These are phyloP conservation scores for Callocephalon fimbriatum DNA, from an alignment of 2,113 vertebrate species.

Conservation along the genomic window DNA sequence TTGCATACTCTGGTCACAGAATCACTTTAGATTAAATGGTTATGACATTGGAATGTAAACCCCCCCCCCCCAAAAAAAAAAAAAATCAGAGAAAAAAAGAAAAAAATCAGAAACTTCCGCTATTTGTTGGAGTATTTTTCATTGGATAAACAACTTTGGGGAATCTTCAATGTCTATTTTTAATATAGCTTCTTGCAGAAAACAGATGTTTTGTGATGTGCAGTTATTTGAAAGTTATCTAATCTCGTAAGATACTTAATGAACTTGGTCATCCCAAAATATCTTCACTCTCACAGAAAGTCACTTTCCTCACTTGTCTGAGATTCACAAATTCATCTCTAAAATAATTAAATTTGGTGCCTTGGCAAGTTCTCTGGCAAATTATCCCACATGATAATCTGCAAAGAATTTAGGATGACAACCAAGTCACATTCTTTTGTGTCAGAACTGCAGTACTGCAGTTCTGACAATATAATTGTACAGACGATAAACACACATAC, in stretches of 20 bases:
- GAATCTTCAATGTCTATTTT: background rate
- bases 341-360: background rate
- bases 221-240: background rate
- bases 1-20: background rate
- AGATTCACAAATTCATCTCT: conserved; percentile 1
- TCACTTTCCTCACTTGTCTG: background rate
- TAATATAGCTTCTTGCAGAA: background rate
- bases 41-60: background rate
- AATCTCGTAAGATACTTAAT: background rate
- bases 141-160: background rate
- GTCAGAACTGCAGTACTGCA: background rate
- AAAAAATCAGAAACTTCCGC: rapidly evolving
- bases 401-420: background rate
- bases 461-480: background rate
- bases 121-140: background rate
- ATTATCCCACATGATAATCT: background rate
- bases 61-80: background rate
- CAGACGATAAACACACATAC: background rate
- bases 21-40: background rate
- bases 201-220: background rate
- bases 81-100: background rate
- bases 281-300: background rate
- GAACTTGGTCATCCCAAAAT: background rate
- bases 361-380: conserved; percentile 1
- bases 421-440: background rate